phyloP scores from a whole-genome alignment of 2,113 vertebrate genomes.

The Notarius quadriscutis region DNA sequence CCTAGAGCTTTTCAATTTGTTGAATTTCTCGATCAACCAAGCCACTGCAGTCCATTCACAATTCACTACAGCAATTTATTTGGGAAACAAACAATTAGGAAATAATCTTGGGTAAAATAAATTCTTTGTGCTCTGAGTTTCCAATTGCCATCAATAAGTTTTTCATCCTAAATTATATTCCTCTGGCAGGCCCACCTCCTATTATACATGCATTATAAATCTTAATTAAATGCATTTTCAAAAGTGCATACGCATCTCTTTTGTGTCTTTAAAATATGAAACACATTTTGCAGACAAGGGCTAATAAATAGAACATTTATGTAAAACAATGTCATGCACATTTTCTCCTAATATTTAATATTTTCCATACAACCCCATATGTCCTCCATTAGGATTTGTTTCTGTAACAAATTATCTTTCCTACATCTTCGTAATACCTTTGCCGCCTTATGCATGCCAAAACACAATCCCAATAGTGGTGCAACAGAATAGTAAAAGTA shows the following conservation, averaged over 20 bases:
- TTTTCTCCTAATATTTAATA: conserved; percentile 4
- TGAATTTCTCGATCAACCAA: conserved; percentile 14
- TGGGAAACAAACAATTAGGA: conserved; percentile 13
- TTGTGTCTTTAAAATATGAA: conserved; percentile 13
- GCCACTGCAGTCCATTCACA: background rate
- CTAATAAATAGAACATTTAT: conserved; percentile 24
- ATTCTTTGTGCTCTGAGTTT: background rate
- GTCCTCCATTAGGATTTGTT: conserved; percentile 15
- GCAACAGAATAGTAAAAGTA: background rate
- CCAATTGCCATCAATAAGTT: conserved; percentile 1
- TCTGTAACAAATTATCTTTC: conserved; percentile 30
- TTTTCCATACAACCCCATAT: conserved; percentile 10
- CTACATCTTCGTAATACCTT: conserved; percentile 27
- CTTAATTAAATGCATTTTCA: conserved; percentile 19
- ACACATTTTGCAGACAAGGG: background rate
- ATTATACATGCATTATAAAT: conserved; percentile 22
- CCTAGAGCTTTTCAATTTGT: conserved; percentile 19
- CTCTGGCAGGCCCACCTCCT: conserved; percentile 6
- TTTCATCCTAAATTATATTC: background rate
- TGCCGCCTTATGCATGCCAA: background rate
- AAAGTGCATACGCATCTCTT: conserved; percentile 6
- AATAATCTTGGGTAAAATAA: background rate
- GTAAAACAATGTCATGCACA: background rate
- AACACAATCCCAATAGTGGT: conserved; percentile 28
- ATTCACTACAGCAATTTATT: conserved; percentile 12